A percentile compares a stretch with the other conserved stretches of the same genome.
phyloP scores from a whole-genome alignment of 1,140 invertebrate species.

The Sinonovacula constricta region DNA sequence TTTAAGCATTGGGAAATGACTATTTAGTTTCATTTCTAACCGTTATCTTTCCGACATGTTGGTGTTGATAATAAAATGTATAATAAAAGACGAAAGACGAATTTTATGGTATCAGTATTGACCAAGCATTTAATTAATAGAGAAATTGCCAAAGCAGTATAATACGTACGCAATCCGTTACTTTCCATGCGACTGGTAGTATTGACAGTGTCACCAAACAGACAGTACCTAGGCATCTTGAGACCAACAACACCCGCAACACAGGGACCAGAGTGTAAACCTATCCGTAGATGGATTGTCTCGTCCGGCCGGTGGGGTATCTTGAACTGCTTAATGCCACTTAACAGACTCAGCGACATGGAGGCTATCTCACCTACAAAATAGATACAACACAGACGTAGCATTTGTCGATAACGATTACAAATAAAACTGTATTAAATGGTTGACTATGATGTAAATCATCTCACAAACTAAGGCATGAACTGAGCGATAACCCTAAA shows the following conservation, averaged over 20 bases:
- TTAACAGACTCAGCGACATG: constrained; percentile 92
- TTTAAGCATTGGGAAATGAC: not conserved
- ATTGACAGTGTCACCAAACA: constrained; percentile 78
- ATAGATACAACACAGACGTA: too few relatives aligned
- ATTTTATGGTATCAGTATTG: too few relatives aligned
- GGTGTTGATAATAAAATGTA: not conserved
- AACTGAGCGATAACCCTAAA: too few relatives aligned
- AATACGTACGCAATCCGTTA: constrained; percentile 67
- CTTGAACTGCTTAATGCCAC: constrained; percentile 90
- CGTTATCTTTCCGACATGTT: not conserved
- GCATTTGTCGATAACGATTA: too few relatives aligned
- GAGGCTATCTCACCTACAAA: constrained; percentile 86
- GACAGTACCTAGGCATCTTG: constrained; percentile 77
- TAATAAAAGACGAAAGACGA: not conserved
- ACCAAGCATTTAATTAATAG: not conserved
- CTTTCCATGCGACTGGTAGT: constrained; percentile 77
- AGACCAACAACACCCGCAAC: constrained; percentile 83
- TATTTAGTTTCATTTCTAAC: not conserved
- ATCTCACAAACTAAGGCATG: too few relatives aligned
- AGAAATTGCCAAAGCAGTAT: not conserved
- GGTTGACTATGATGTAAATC: too few relatives aligned
- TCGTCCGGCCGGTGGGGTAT: constrained; percentile 91
- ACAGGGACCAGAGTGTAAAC: constrained; percentile 87
- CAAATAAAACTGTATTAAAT: too few relatives aligned
- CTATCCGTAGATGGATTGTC: constrained; percentile 92